Conservation (phyloP, 1,140 invertebrate genomes). For the Dendroctonus valens region DNA sequence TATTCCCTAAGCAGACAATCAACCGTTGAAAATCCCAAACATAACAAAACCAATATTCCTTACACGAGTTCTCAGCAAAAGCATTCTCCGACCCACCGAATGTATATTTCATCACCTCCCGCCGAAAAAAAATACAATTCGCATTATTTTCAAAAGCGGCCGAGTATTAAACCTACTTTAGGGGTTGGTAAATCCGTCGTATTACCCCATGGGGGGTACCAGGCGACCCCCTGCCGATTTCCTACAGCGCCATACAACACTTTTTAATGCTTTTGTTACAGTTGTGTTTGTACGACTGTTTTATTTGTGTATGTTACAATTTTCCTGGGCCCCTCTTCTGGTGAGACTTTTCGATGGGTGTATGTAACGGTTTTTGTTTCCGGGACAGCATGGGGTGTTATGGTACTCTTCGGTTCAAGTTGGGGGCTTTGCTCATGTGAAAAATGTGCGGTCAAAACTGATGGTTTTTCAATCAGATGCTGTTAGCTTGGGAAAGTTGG, state of each 20-base stretch:
- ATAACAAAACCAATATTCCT: too few species aligned
- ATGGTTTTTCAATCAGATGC: too few species aligned
- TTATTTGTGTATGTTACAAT: constrained; percentile 29
- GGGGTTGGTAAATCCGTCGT: constrained; percentile 31
- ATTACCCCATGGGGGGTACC: constrained; percentile 18
- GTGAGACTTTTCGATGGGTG: constrained; percentile 17
- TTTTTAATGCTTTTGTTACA: constrained; percentile 33
- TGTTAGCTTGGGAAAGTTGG: too few species aligned
- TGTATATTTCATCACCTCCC: constrained; percentile 15
- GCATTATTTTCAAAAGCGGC: constrained; percentile 19
- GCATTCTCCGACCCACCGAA: background rate
- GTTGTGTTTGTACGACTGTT: constrained; percentile 35
- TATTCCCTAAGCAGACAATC: too few species aligned
- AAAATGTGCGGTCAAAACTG: too few species aligned
- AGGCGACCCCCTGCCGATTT: constrained; percentile 20
- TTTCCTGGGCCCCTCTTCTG: constrained; percentile 15
- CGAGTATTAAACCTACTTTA: constrained; percentile 31
- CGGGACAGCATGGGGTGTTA: constrained; percentile 14
- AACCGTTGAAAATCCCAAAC: too few species aligned
- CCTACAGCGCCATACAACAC: constrained; percentile 25
- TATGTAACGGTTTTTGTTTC: constrained; percentile 23
- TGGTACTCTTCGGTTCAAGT: too few species aligned
- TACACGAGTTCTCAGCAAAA: too few species aligned
- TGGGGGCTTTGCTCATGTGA: too few species aligned
- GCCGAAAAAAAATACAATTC: constrained; percentile 11